Base-by-base conservation (phyloP, 92 coral and sea anemone species). In the Parazoanthus atlanticus region DNA sequence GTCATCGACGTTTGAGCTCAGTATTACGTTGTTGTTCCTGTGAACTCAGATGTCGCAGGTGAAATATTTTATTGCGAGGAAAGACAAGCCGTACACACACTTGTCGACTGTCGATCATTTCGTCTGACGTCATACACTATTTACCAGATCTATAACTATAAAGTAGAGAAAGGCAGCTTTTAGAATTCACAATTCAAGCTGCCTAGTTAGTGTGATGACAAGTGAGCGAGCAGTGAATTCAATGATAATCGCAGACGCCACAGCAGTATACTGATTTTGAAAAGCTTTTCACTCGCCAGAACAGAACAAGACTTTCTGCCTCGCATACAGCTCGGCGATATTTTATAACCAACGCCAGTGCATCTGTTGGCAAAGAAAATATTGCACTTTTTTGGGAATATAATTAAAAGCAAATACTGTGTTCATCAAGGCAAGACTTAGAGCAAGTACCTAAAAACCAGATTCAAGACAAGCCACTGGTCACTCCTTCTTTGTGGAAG, bases 71-170 rank as follows among this genome's bases (percentile, higher is more conserved):
- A 75, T 75, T 19, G 9, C 43, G 26, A 33, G n/a, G 41, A 75
- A 38, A 75, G 3, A 75, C 26, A 19, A 21, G 43, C 43, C 29
- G 21, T 74, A 23, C 41, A 47, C 25, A 74, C 46, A 34, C 29
- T 30, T 19, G 46, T 74, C n/a, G 2, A 4, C 6, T 75, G 43
- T 8, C 52, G 43, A 75, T 36, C 43, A 75, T 75, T 75, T 38
- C 12, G 43, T 34, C 79, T 75, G 79, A 75, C 38, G 76, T 72
- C 76, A 83, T 75, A 70, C 25, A 15, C 31, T 52, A 58, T 83
- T 85, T 23, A 28, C 30, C 21, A 70, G 32, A n/a, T 40, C 40
- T 32, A 86, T 75, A 28, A 78, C 66, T 78, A 43, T 78, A 54
- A 76, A 86, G 70, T 31, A 26, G 43, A 43, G 43, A 76, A 86